These are phyloP conservation scores for Chironex yamaguchii DNA, from an alignment of 30 jellyfish, hydroid and myxozoan species.

Conservation along the genomic window DNA sequence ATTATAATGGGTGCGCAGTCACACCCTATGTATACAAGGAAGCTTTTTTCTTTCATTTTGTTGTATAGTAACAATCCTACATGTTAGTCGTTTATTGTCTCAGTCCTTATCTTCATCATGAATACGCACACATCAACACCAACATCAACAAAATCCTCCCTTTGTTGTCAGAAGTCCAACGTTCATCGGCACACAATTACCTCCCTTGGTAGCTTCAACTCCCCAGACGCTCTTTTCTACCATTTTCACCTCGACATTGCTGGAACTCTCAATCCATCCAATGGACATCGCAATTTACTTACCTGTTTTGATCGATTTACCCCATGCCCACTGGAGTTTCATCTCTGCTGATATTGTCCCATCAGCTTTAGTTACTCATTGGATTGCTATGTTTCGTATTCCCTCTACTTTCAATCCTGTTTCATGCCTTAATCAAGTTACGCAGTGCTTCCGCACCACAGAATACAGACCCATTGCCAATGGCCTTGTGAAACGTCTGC, in stretches of 20 bases:
- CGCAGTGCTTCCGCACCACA: slow-evolving; percentile 23
- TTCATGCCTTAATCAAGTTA: not conserved
- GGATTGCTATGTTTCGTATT: slow-evolving; percentile 45
- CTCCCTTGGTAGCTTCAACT: not conserved
- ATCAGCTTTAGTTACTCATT: slow-evolving; percentile 10
- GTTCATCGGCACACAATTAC: slow-evolving; percentile 19
- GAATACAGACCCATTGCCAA: slow-evolving; percentile 59
- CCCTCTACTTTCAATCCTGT: slow-evolving; percentile 33
- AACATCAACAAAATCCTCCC: slow-evolving; percentile 27
- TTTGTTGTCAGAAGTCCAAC: slow-evolving; percentile 14
- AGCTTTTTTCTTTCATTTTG: too few relatives aligned
- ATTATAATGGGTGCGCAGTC: too few relatives aligned
- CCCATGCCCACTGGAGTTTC: too few relatives aligned
- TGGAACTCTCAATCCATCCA: too few relatives aligned
- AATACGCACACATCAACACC: slow-evolving; percentile 12
- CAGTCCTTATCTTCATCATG: too few relatives aligned
- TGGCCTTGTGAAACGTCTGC: slow-evolving; percentile 59
- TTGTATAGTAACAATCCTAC: too few relatives aligned
- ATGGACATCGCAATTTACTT: not conserved
- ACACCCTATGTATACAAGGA: too few relatives aligned
- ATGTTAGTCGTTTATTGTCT: too few relatives aligned
- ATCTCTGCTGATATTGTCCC: slow-evolving; percentile 52
- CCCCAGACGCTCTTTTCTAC: too few relatives aligned
- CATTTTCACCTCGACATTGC: too few relatives aligned
- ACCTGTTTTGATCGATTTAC: slow-evolving; percentile 1